phyloP scores from a whole-genome alignment of 2,797 vertebrate genomes.

The Sebastes miniatus region DNA sequence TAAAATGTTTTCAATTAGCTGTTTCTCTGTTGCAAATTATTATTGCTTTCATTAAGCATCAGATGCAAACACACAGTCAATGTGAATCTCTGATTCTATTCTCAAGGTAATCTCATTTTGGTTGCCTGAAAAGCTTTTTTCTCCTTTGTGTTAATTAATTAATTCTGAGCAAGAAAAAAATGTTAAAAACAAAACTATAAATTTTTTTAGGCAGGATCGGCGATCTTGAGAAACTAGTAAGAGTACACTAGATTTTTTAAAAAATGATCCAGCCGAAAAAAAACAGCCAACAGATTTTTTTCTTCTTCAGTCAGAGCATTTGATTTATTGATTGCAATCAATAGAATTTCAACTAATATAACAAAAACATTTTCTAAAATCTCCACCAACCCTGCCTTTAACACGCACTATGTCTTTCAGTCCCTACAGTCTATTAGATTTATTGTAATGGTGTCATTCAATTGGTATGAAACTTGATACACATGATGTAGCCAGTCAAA shows the following conservation, averaged over 20 bases:
- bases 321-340: no score
- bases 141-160: background rate
- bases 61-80: background rate
- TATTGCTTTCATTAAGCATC: background rate
- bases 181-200: background rate
- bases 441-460: background rate
- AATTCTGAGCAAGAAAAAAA: background rate
- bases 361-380: no score
- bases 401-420: background rate
- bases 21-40: background rate
- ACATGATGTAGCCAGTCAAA: background rate
- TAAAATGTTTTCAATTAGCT: background rate
- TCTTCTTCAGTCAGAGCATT: background rate
- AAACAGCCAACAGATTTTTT: no score
- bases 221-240: no score
- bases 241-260: no score
- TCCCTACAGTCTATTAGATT: background rate
- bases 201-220: background rate
- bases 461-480: conserved; percentile 18
- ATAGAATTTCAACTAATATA: no score
- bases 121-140: background rate
- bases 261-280: no score
- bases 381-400: no score
- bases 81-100: conserved; percentile 13
- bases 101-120: conserved; percentile 5